phyloP scores from a whole-genome alignment of 2,888 invertebrate species.

The Drosophila prolongata region DNA sequence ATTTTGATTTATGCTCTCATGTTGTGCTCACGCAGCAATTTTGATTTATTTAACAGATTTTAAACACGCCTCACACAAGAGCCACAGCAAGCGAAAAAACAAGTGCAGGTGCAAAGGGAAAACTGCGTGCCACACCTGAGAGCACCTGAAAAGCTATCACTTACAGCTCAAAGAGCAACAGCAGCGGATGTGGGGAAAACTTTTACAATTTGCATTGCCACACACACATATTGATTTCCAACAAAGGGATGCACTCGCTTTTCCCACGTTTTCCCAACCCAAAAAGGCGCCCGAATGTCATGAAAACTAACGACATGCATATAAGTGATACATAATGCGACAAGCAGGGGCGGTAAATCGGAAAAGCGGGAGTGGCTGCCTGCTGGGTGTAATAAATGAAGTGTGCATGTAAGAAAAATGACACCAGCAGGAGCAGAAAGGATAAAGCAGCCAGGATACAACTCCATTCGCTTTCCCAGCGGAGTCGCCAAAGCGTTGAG shows the following conservation, averaged over 20 bases:
- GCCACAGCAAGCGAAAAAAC: constrained; percentile 16
- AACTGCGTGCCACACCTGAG: constrained; percentile 45
- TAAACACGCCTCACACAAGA: constrained; percentile 48
- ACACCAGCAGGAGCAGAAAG: constrained; percentile 41
- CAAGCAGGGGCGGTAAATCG: neutral
- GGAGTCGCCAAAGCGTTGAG: constrained; percentile 52
- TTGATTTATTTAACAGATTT: constrained; percentile 67
- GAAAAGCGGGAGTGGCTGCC: constrained; percentile 2
- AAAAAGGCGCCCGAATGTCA: constrained; percentile 54
- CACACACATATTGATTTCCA: constrained; percentile 65
- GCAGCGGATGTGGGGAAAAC: constrained; percentile 36
- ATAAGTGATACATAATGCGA: constrained; percentile 67
- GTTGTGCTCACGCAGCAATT: constrained; percentile 45
- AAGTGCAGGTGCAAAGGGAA: constrained; percentile 24
- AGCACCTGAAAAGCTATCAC: constrained; percentile 62
- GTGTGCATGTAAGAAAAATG: constrained; percentile 73
- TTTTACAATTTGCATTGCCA: constrained; percentile 57
- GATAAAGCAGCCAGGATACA: constrained; percentile 27
- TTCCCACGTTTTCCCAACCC: constrained; percentile 15
- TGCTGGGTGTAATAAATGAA: constrained; percentile 69
- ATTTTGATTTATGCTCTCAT: constrained; percentile 58
- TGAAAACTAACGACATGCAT: constrained; percentile 79
- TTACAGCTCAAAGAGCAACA: constrained; percentile 74
- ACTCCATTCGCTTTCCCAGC: constrained; percentile 29
- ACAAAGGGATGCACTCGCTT: constrained; percentile 50